Evolutionary conservation across 2,888 invertebrate species (phyloP), one percentile per base, ranked within the genome.

Genomic region (Cephus rjabovi): DNA sequence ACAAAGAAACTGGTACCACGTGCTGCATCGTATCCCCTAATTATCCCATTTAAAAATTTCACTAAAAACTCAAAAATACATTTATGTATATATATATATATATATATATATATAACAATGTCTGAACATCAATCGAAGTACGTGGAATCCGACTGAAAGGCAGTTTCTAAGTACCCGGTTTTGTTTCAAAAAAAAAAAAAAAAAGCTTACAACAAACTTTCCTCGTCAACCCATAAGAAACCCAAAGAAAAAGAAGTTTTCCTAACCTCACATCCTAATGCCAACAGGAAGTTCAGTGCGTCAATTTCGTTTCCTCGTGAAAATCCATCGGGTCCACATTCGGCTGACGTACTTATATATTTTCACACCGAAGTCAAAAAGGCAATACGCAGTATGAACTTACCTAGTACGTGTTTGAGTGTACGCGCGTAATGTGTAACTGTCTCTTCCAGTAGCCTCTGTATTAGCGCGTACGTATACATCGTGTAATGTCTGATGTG

Each of bases 371-470:
- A 91, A 91, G 89, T 91, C 90, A 90, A 91, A 91, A 91, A 91
- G 91, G 91, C 91, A 91, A 91, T 91, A 90, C 90, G 90, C 90
- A 91, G 91, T 91, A 91, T 89, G 89, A 91, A 90, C 91, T 91
- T 90, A 91, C 89, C 89, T 91, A 90, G 83, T 90, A 88, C 86
- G 87, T 88, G 86, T 90, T 87, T 89, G 86, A 87, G 86, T 87
- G 85, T 86, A 56, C 56, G 56, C 56, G 56, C 56, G 23, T 56
- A 56, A 56, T 23, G 9, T 56, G 56, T 56, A 56, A 56, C 56
- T 56, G 23, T 56, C 56, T 56, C 56, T 56, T 23, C 56, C 56
- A 35, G 23, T 56, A 15, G 23, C 15, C 23, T 56, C 56, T 56
- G 23, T 56, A 56, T 23, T 15, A 56, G 23, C 56, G 40, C 23